Evolutionary conservation across 2,113 vertebrate species (phyloP), one percentile per base, ranked within the genome.

Genomic region (Malurus melanocephalus): DNA sequence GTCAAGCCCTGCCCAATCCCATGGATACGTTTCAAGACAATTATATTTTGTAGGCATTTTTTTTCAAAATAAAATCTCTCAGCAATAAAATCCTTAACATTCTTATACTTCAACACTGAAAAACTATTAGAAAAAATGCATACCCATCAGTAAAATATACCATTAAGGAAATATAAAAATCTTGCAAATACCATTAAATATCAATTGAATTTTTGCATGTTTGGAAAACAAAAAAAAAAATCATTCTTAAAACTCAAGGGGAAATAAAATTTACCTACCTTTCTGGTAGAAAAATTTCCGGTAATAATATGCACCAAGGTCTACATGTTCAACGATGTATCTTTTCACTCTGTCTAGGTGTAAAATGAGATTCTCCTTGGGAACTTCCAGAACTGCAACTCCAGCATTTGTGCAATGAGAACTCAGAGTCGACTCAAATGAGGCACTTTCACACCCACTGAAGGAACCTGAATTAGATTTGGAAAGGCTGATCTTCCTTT

Each of bases 381-480:
- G 98, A 84, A 98, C 98, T 96, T 99, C 99, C 14, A 99, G 97
- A 56, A 99, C 98, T 7, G 99, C 98, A 78, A 99, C 98, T 55
- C 99, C 99, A 2, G 98, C 99, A 57, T 99, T 99, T 20, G 98
- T 99, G 96, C 98, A 99, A 93, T 99, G 98, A 68, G 98, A 97
- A 94, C 97, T 99, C 81, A 98, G 96, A 77, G 98, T 97, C 1
- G 98, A 98, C 96, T 99, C 99, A 73, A 98, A 99, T 45, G 98
- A 95, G 95, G 97, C 95, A 97, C 98, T 98, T 97, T 98, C 95
- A 95, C 97, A 94, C 79, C 98, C 95, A 94, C 97, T 96, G 95
- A 96, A 96, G 61, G 98, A 98, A 85, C 98, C 98, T 75, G 98
- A 99, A 91, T 98, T 99, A 69, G 98, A 98, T 94, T 98, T 99